A percentile compares a stretch with the other conserved stretches of the same genome.
phyloP scores from a whole-genome alignment of 2,113 vertebrate species.

The Todiramphus chloris region DNA sequence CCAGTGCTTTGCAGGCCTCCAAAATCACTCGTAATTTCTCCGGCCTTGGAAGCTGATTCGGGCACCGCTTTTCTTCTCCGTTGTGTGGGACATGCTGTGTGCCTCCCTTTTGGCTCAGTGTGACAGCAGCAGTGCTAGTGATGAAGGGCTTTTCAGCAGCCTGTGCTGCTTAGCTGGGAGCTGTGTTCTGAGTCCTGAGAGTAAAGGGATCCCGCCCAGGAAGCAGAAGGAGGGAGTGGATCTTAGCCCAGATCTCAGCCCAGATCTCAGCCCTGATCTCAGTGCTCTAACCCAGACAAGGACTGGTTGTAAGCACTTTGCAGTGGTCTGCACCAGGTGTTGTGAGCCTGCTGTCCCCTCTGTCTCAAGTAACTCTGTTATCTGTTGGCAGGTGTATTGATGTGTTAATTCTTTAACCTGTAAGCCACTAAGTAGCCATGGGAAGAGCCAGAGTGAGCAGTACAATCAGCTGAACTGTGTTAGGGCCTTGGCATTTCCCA shows the following conservation, averaged over 20 bases:
- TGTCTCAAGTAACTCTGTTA: neutral
- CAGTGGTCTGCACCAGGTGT: rapidly evolving
- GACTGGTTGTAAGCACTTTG: neutral
- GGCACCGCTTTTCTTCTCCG: neutral
- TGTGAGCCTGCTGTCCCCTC: rapidly evolving
- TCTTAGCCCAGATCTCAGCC: neutral
- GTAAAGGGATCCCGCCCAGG: neutral
- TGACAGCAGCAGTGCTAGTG: neutral
- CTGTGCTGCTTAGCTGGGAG: neutral
- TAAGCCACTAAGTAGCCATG: neutral
- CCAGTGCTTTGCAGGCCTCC: neutral
- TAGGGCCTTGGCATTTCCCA: neutral
- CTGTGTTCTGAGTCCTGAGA: neutral
- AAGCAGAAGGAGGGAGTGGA: neutral
- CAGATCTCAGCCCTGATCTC: neutral
- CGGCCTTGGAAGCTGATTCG: neutral
- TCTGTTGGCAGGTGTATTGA: neutral
- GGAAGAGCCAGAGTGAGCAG: neutral
- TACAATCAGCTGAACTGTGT: rapidly evolving
- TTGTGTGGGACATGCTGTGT: neutral
- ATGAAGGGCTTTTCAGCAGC: neutral
- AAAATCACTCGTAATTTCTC: neutral
- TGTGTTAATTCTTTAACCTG: neutral
- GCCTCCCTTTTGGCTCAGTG: neutral
- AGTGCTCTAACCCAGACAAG: neutral